A percentile compares a stretch with the other conserved stretches of the same genome.
Evolutionary conservation across 2,888 invertebrate species (phyloP).

Genomic region (Sphaerophoria rueppellii): DNA sequence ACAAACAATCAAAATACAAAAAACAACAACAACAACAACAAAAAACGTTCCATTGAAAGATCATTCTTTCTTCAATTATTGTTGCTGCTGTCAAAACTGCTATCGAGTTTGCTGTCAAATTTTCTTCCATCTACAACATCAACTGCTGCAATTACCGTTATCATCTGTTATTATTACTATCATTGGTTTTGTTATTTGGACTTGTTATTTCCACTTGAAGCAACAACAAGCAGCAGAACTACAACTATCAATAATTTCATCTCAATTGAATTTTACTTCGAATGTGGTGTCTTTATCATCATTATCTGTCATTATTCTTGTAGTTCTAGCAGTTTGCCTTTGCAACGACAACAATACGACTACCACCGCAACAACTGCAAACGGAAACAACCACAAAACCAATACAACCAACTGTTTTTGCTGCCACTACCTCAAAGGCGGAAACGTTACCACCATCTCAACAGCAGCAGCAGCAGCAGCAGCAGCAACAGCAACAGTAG

Average conservation of each 20-base stretch:
- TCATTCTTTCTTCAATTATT: constrained; percentile 21
- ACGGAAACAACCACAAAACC: constrained; percentile 62
- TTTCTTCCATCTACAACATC: constrained; percentile 15
- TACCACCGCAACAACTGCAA: constrained; percentile 28
- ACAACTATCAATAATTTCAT: constrained; percentile 68
- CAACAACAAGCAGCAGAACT: constrained; percentile 39
- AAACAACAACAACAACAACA: not conserved
- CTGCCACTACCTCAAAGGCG: constrained; percentile 43
- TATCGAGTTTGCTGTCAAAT: constrained; percentile 54
- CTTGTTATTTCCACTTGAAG: constrained; percentile 30
- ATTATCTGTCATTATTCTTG: constrained; percentile 60
- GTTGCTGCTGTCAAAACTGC: constrained; percentile 62
- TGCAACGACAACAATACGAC: constrained; percentile 51
- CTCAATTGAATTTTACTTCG: constrained; percentile 18
- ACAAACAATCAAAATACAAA: not conserved
- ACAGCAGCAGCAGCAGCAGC: constrained; percentile 50
- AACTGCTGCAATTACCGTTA: constrained; percentile 10
- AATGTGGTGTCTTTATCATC: constrained; percentile 45
- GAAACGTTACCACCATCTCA: constrained; percentile 55
- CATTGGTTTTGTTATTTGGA: constrained; percentile 25
- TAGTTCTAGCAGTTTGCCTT: constrained; percentile 66
- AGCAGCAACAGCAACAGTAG: constrained; percentile 17
- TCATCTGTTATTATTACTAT: constrained; percentile 41
- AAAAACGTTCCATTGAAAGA: constrained; percentile 24
- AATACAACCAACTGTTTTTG: constrained; percentile 62